Evolutionary conservation across 2,797 vertebrate genomes (phyloP), one percentile per base, ranked within the genome.

Genomic region (Caiman crocodilus): DNA sequence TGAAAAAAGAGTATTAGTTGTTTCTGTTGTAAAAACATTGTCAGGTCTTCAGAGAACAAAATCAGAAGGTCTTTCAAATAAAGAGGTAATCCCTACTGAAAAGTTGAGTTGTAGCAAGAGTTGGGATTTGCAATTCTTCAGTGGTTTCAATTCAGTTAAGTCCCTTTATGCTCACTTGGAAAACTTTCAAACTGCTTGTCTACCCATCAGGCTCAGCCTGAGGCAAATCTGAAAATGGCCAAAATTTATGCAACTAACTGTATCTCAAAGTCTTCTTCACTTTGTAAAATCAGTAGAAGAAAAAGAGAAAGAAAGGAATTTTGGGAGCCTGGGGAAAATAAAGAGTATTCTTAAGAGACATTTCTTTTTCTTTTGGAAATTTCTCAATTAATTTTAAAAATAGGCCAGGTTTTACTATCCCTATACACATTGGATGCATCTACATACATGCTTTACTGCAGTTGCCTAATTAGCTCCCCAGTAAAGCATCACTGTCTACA

Each of bases 331-430:
- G 71, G 76, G 14, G 16, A 58, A 90, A 85, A 61, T 75, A 84
- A 14, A 75, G 32, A 7, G 21, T 6, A 21, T 5, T 59, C 80
- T 32, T 85, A 87, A 30, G 35, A 1, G 63, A 3, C 1, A 6
- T 85, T 88, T 85, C 4, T 93, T 90, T 91, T 89, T 77, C 58
- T 71, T 23, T 78, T 18, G 2, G 78, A 96, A 95, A 94, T 56
- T 5, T 25, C 75, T 85, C 79, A 18, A 82, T 85, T 92, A 84
- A 63, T 90, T 94, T 90, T 94, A 87, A 15, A 58, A 76, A 83
- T 56, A 55, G 69, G 86, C 77, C 17, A 87, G 73, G 87, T 69
- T 81, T 87, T 93, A 55, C 69, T 78, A 35, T 5, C 1, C 67
- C 65, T 55, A 50, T 50, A 50, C 42, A 50, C 9, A 50, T 50